Percentiles rank a stretch among this genome's conserved stretches.
Evolutionary conservation across 1,140 invertebrate species (phyloP).

Genomic region (Drosophila kanapiae): DNA sequence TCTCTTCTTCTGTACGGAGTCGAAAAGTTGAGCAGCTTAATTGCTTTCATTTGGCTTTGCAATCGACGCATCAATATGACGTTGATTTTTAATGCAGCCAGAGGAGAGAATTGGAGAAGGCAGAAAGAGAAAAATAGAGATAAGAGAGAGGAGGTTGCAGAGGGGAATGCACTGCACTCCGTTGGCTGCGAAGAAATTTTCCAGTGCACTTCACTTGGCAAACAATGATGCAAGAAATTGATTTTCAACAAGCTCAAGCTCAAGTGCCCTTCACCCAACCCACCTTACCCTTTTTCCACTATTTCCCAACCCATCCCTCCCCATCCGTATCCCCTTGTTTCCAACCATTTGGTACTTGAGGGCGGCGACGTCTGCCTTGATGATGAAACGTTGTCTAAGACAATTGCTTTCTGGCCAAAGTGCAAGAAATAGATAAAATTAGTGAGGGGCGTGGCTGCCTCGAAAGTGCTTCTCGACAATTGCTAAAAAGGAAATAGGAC

Average conservation of each 20-base stretch:
- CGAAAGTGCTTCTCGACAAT: conserved; percentile 46
- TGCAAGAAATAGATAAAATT: conserved; percentile 84
- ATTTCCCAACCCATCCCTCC: background rate
- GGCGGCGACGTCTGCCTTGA: conserved; percentile 58
- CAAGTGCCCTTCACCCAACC: conserved; percentile 40
- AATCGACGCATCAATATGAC: conserved; percentile 73
- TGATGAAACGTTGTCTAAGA: conserved; percentile 81
- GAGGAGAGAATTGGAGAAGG: background rate
- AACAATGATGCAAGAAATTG: conserved; percentile 85
- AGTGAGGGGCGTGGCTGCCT: conserved; percentile 61
- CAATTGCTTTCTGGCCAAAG: conserved; percentile 81
- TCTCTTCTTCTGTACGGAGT: conserved; percentile 3
- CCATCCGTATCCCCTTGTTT: background rate
- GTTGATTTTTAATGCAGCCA: conserved; percentile 72
- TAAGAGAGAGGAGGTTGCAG: background rate
- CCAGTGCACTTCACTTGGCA: conserved; percentile 84
- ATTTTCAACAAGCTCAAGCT: conserved; percentile 83
- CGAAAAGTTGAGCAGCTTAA: conserved; percentile 68
- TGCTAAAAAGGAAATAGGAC: conserved; percentile 43
- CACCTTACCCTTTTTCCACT: conserved; percentile 1
- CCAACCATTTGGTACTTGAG: conserved; percentile 50
- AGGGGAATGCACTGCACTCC: conserved; percentile 35
- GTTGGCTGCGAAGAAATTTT: conserved; percentile 76
- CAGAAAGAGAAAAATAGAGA: background rate
- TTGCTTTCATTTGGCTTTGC: conserved; percentile 77